Percentiles rank a stretch among this genome's conserved stretches.
Conservation (phyloP, 2,797 vertebrate species). For the Eulemur mongoz region DNA sequence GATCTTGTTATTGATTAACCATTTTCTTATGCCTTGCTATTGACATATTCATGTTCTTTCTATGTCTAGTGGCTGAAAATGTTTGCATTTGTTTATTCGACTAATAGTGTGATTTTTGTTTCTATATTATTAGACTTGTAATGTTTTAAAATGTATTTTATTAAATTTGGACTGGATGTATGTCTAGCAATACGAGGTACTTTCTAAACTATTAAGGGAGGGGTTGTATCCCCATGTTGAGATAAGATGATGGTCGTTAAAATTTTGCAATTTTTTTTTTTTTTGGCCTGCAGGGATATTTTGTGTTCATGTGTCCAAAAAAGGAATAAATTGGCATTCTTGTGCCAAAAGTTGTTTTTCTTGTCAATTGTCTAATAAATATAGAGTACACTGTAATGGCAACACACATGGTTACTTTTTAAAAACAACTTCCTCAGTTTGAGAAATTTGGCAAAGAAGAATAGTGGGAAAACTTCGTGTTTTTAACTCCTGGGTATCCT, state of each 20-base stretch:
- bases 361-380: slow-evolving; percentile 82
- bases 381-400: slow-evolving; percentile 75
- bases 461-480: neutral
- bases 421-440: slow-evolving; percentile 73
- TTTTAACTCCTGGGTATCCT: slow-evolving; percentile 8
- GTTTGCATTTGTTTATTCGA: slow-evolving; percentile 87
- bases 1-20: slow-evolving; percentile 79
- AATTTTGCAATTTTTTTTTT: slow-evolving; percentile 87
- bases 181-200: slow-evolving; percentile 95
- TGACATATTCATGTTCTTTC: slow-evolving; percentile 85
- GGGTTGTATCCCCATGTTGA: slow-evolving; percentile 83
- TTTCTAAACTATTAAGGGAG: slow-evolving; percentile 87
- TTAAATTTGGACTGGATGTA: slow-evolving; percentile 92
- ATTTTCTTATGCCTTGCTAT: slow-evolving; percentile 88
- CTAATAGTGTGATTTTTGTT: slow-evolving; percentile 91
- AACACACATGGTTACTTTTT: slow-evolving; percentile 75
- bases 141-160: slow-evolving; percentile 92
- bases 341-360: slow-evolving; percentile 90
- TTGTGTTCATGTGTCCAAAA: slow-evolving; percentile 94
- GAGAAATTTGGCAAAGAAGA: slow-evolving; percentile 62
- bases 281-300: slow-evolving; percentile 98
- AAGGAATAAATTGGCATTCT: slow-evolving; percentile 97
- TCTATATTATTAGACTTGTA: slow-evolving; percentile 90
- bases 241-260: slow-evolving; percentile 86
- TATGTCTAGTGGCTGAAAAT: slow-evolving; percentile 87